phyloP scores from a whole-genome alignment of 2,797 vertebrate species.

The Dipus sagitta region DNA sequence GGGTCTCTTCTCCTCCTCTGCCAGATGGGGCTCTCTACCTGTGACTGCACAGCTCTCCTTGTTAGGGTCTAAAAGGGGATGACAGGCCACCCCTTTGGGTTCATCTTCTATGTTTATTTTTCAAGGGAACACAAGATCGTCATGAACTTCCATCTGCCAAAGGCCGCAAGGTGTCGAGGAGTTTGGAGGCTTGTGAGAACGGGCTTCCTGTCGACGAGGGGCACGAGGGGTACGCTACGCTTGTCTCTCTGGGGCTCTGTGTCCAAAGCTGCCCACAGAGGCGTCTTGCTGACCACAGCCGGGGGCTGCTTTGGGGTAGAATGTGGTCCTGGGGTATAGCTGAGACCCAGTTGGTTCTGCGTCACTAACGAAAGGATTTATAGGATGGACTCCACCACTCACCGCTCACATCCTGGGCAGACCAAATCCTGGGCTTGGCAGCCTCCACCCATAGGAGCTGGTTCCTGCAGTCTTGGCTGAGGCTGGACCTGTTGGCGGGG shows the following conservation, averaged over 20 bases:
- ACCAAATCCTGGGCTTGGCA: neutral
- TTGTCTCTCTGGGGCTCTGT: neutral
- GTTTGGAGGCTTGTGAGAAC: conserved; percentile 57
- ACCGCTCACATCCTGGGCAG: neutral
- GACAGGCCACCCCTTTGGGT: neutral
- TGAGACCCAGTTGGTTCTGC: neutral
- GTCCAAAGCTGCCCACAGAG: neutral
- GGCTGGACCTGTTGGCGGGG: fast-evolving
- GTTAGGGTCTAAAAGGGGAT: neutral
- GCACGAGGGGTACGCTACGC: conserved; percentile 81
- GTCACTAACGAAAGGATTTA: neutral
- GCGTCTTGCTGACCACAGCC: neutral
- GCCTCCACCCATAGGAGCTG: neutral
- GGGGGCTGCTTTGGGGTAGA: neutral
- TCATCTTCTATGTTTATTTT: neutral
- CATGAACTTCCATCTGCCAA: conserved; percentile 75
- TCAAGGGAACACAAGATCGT: conserved; percentile 81
- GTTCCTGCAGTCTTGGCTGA: neutral
- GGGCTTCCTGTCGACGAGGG: conserved; percentile 39
- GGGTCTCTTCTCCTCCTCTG: neutral
- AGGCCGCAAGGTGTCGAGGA: neutral
- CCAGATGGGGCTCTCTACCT: neutral
- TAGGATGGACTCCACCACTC: neutral
- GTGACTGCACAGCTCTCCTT: too few species aligned
- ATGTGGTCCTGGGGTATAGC: fast-evolving